Conservation (phyloP, 1,140 invertebrate genomes). For the Danaus melanippus region DNA sequence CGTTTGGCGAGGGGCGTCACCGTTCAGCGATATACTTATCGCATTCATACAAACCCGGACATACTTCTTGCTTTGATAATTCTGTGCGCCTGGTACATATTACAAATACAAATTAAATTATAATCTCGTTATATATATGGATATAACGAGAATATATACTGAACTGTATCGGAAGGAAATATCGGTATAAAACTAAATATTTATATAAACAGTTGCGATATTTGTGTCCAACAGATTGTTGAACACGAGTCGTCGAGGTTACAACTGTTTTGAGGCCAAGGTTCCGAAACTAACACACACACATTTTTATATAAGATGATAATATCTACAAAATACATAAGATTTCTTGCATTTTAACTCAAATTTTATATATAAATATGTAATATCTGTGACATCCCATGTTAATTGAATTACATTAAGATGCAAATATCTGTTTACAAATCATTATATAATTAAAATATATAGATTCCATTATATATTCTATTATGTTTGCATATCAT, state of each 20-base stretch:
- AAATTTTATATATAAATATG: background rate
- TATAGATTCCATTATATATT: background rate
- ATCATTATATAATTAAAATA: constrained; percentile 4
- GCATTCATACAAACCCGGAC: constrained; percentile 31
- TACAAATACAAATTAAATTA: no score
- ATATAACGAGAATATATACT: constrained; percentile 5
- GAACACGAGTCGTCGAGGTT: constrained; percentile 49
- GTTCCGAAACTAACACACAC: constrained; percentile 54
- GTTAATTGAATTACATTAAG: constrained; percentile 6
- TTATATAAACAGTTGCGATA: constrained; percentile 53
- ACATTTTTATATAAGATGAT: constrained; percentile 41
- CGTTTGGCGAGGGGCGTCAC: constrained; percentile 46
- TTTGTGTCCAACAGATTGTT: constrained; percentile 60
- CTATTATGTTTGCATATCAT: no score
- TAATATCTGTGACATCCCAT: no score
- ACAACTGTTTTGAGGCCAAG: constrained; percentile 60
- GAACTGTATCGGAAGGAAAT: constrained; percentile 27
- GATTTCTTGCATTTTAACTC: constrained; percentile 10
- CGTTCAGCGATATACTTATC: constrained; percentile 37
- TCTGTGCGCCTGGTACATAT: constrained; percentile 30
- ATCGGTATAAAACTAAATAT: constrained; percentile 33
- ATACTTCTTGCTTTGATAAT: constrained; percentile 29
- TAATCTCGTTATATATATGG: constrained; percentile 11
- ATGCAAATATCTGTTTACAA: constrained; percentile 3
- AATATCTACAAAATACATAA: constrained; percentile 15